A percentile compares a stretch with the other conserved stretches of the same genome.
Conservation (phyloP, 1,140 invertebrate species). For the Halictus rubicundus region DNA sequence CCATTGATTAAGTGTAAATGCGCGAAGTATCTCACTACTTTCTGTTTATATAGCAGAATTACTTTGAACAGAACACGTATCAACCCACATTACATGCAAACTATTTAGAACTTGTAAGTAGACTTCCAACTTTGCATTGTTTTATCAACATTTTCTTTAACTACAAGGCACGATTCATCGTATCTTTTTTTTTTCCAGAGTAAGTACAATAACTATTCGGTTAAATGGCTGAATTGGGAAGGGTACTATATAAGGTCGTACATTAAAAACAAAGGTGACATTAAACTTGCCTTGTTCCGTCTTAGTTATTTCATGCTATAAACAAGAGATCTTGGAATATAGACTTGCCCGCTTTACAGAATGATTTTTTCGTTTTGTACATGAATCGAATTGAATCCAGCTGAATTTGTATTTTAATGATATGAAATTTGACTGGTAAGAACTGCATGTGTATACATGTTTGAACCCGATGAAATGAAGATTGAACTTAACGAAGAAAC, state of each 20-base stretch:
- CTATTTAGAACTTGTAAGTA: not conserved
- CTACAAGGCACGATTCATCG: not conserved
- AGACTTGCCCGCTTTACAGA: conserved; percentile 65
- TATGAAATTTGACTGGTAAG: not conserved
- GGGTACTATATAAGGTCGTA: conserved; percentile 74
- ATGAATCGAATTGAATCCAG: not conserved
- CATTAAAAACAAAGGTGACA: conserved; percentile 37
- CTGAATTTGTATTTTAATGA: conserved; percentile 10
- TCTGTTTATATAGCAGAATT: not conserved
- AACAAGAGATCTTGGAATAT: conserved; percentile 36
- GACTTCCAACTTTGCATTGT: not conserved
- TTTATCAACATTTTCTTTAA: not conserved
- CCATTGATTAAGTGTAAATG: not conserved
- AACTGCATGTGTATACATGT: not conserved
- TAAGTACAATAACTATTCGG: conserved; percentile 10
- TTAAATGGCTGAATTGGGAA: conserved; percentile 75
- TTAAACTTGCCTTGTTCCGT: conserved; percentile 11
- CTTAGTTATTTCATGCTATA: conserved; percentile 24
- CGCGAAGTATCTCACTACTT: not conserved
- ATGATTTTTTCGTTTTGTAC: conserved; percentile 28
- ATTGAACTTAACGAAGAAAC: conserved; percentile 8
- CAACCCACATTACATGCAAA: not conserved
- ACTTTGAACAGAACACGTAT: not conserved
- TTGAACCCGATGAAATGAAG: conserved; percentile 6
- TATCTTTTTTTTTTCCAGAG: conserved; percentile 8